Evolutionary conservation across 2,797 vertebrate genomes (phyloP), one percentile per base, ranked within the genome.

Genomic region (Carduelis carduelis): DNA sequence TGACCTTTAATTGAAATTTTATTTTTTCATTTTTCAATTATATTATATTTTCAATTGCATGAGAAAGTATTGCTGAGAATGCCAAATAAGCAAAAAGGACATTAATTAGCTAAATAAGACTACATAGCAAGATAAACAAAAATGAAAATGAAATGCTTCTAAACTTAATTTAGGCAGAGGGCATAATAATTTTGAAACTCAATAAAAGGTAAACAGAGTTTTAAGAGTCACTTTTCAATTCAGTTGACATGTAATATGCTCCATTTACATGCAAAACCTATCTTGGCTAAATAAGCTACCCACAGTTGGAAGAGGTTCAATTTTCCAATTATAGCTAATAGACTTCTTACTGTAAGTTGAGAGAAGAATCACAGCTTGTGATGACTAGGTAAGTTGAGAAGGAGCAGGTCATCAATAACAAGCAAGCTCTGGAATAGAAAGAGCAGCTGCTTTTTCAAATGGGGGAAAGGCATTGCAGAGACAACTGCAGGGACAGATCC

Each of bases 191-290:
- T 92, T 80, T 60, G 22, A 82, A 94, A 84, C 41, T 65, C 49
- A 76, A 87, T 89, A 84, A 84, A 86, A 72, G 44, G 47, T 84
- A 94, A 94, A 57, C 14, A 92, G 71, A 92, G 27, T 80, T 93
- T 70, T 92, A 94, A 80, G 71, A 66, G 49, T 60, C 37, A 64
- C 41, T 93, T 96, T 89, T 92, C 60, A 89, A 89, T 87, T 92
- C 77, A 86, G 39, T 66, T 87, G 83, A 64, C 46, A 28, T 14
- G 20, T 46, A 89, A 89, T 60, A 17, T 44, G 19, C 39, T 79
- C 47, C 59, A 79, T 90, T 90, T 91, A 66, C 72, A 79, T 66
- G 47, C 55, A 84, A 87, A 92, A 77, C 7, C 3, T 43, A 35
- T 79, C 56, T 70, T 82, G 37, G n/a, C 34, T 80, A 30, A 56